Conservation (phyloP, 2,888 invertebrate species). For the Drosophila niveifrons region DNA sequence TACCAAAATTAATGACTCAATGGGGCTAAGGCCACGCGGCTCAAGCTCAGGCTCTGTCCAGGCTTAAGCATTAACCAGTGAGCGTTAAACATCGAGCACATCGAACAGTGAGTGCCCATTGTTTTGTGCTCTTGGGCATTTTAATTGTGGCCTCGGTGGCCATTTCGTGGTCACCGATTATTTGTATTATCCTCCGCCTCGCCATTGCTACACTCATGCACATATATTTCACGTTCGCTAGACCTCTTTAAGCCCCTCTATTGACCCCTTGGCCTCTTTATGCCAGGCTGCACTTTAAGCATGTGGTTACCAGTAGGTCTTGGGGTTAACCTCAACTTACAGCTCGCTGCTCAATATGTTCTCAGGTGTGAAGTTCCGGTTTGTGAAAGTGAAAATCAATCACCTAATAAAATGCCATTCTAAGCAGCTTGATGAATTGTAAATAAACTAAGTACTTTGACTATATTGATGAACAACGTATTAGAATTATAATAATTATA, state of each 20-base stretch:
- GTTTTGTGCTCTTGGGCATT: conserved; percentile 52
- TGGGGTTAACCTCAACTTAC: conserved; percentile 6
- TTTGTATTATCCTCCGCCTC: conserved; percentile 53
- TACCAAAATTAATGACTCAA: conserved; percentile 73
- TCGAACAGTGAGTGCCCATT: conserved; percentile 25
- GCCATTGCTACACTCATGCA: conserved; percentile 9
- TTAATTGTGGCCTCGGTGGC: conserved; percentile 65
- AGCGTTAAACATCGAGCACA: conserved; percentile 24
- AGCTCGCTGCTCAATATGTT: neutral
- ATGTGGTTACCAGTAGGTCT: conserved; percentile 3
- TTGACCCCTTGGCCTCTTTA: conserved; percentile 4
- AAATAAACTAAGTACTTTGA: too few relatives aligned
- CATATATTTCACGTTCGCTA: conserved; percentile 18
- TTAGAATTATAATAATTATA: too few relatives aligned
- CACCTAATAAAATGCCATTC: neutral
- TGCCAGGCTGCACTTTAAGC: conserved; percentile 40
- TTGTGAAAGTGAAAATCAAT: neutral
- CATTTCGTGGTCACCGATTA: conserved; percentile 66
- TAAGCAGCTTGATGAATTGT: too few relatives aligned
- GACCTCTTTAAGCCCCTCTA: neutral
- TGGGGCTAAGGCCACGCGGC: conserved; percentile 42
- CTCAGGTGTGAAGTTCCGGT: conserved; percentile 11
- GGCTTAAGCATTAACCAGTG: conserved; percentile 19
- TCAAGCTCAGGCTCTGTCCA: conserved; percentile 27
- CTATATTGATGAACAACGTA: too few relatives aligned